Conservation (phyloP, 2,113 vertebrate species). For the Hepsetus odoe region DNA sequence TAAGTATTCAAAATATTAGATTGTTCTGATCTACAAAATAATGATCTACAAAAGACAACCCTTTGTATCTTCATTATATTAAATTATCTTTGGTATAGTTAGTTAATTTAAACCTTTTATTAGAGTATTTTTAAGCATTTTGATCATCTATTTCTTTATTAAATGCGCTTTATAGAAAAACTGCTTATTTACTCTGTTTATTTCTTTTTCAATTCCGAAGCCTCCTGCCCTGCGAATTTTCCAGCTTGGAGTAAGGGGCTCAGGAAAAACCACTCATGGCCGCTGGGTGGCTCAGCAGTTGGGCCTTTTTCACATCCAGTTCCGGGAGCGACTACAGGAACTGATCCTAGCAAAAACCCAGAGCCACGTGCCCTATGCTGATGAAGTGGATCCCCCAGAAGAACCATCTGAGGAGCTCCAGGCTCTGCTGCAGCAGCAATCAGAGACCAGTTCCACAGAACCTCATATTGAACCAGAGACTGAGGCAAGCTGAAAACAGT, state of each 20-base stretch:
- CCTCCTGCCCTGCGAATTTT: constrained; percentile 86
- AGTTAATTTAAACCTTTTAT: no score
- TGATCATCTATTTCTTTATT: not conserved
- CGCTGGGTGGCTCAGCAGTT: constrained; percentile 82
- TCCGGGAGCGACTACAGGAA: constrained; percentile 88
- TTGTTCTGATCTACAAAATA: no score
- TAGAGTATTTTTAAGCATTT: no score
- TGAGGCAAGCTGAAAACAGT: not conserved
- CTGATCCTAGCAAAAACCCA: constrained; percentile 84
- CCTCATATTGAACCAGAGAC: constrained; percentile 12
- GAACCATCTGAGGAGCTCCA: constrained; percentile 67
- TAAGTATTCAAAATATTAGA: no score
- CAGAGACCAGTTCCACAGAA: constrained; percentile 29
- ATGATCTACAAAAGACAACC: no score
- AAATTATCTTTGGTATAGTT: no score
- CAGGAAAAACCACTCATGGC: constrained; percentile 85
- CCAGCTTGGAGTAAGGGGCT: constrained; percentile 82
- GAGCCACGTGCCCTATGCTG: constrained; percentile 69
- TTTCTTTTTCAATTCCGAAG: constrained; percentile 63
- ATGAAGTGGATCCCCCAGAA: constrained; percentile 75
- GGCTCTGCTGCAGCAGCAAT: constrained; percentile 57
- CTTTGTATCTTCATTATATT: no score
- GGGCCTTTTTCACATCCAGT: constrained; percentile 91
- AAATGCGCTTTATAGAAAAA: not conserved
- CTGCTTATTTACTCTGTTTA: not conserved